phyloP scores from a whole-genome alignment of 2,797 vertebrate genomes.

The Saxicola maurus region DNA sequence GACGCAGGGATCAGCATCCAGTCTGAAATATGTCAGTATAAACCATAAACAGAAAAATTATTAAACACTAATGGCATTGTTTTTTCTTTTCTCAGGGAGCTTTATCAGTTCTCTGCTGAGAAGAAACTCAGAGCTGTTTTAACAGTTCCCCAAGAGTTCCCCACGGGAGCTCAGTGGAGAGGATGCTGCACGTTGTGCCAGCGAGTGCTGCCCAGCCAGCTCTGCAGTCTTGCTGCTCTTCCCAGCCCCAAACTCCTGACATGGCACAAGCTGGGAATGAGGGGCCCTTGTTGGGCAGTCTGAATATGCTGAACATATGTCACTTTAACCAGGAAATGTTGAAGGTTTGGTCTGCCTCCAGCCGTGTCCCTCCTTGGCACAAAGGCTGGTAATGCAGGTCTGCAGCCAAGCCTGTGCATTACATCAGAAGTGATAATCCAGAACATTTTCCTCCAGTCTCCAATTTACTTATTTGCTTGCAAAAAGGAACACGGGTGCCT shows the following conservation, averaged over 20 bases:
- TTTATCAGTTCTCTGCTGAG: not conserved
- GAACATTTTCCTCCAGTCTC: not conserved
- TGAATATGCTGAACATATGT: not conserved
- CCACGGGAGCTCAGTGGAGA: not conserved
- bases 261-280: not conserved
- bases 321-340: not conserved
- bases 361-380: not conserved
- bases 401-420: not conserved
- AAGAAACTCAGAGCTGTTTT: not conserved
- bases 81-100: not conserved
- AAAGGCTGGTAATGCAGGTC: not conserved
- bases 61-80: not conserved
- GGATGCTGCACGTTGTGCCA: accelerated
- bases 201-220: not conserved
- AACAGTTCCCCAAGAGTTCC: not conserved
- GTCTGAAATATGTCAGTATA: not conserved
- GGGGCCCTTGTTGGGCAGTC: accelerated
- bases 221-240: not conserved
- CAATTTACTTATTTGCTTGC: not conserved
- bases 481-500: not conserved
- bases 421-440: not conserved
- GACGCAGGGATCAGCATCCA: not conserved
- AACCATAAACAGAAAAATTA: not conserved
- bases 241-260: not conserved
- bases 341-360: not conserved